Conservation (phyloP, 2,888 invertebrate species). For the Bombylius major region DNA sequence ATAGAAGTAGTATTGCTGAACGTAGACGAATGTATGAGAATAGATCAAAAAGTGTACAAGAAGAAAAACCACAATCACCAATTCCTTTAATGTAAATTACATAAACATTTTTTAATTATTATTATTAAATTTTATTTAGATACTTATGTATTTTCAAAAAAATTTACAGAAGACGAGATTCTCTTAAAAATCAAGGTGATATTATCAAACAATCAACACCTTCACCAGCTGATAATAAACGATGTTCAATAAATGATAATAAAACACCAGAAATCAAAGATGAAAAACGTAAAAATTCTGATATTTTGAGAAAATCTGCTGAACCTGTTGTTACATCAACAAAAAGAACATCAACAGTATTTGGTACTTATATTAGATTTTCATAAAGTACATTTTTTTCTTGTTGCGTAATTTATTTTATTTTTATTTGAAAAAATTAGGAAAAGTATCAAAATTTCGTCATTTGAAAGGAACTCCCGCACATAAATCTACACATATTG, state of each 20-base stretch:
- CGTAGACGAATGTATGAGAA: conserved; percentile 63
- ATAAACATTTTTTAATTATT: neutral
- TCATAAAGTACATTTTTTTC: conserved; percentile 9
- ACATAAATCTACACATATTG: conserved; percentile 83
- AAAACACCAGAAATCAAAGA: conserved; percentile 16
- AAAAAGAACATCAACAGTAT: conserved; percentile 75
- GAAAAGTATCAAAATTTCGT: conserved; percentile 81
- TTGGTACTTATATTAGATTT: conserved; percentile 40
- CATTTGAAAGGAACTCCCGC: conserved; percentile 83
- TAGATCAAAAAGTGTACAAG: conserved; percentile 54
- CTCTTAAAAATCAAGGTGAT: conserved; percentile 42
- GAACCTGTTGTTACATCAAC: conserved; percentile 43
- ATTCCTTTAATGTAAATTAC: conserved; percentile 46
- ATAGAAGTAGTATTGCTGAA: conserved; percentile 64
- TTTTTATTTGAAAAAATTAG: conserved; percentile 28
- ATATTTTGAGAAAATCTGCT: conserved; percentile 6
- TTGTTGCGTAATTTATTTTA: neutral
- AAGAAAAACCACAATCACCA: conserved; percentile 59
- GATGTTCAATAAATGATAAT: conserved; percentile 31
- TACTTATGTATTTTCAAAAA: neutral
- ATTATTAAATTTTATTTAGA: too few species aligned
- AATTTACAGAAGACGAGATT: conserved; percentile 53
- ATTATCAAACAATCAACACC: conserved; percentile 16
- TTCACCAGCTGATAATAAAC: conserved; percentile 23
- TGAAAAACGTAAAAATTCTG: conserved; percentile 4